Percentiles rank a stretch among this genome's conserved stretches.
Evolutionary conservation across 2,113 vertebrate genomes (phyloP).

Genomic region (Phasianus colchicus): DNA sequence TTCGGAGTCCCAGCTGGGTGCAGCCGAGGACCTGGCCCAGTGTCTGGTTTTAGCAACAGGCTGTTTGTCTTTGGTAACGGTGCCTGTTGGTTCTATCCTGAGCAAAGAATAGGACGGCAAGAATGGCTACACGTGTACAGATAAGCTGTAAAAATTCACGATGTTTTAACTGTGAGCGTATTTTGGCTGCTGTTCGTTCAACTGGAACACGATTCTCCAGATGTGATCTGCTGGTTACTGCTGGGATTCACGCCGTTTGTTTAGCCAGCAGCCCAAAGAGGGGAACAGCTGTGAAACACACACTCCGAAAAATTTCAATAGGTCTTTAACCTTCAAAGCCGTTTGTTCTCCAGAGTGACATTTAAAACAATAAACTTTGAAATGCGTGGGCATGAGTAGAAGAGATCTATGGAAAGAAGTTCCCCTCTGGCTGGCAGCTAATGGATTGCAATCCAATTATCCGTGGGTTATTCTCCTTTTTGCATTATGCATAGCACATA

Average conservation of each 20-base stretch:
- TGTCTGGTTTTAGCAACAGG: neutral
- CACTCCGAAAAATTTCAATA: constrained; percentile 16
- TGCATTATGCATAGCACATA: neutral
- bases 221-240: constrained; percentile 57
- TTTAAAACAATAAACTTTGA: constrained; percentile 28
- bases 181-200: constrained; percentile 28
- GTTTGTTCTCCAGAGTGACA: constrained; percentile 43
- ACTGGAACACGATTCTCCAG: constrained; percentile 56
- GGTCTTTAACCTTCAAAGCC: constrained; percentile 28
- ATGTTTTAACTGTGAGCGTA: neutral
- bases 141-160: constrained; percentile 35
- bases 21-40: constrained; percentile 52
- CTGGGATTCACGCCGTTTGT: constrained; percentile 33
- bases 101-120: constrained; percentile 3
- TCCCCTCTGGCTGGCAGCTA: constrained; percentile 64
- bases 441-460: constrained; percentile 55
- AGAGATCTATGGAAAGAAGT: constrained; percentile 36
- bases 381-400: constrained; percentile 11
- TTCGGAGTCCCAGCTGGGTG: constrained; percentile 32
- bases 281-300: constrained; percentile 63
- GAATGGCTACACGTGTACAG: neutral
- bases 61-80: neutral
- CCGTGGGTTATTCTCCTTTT: constrained; percentile 21
- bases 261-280: constrained; percentile 35
- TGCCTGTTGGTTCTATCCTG: neutral